Evolutionary conservation across 2,113 vertebrate species (phyloP).

Genomic region (crab-eating macaque (Macaca fascicularis)): DNA sequence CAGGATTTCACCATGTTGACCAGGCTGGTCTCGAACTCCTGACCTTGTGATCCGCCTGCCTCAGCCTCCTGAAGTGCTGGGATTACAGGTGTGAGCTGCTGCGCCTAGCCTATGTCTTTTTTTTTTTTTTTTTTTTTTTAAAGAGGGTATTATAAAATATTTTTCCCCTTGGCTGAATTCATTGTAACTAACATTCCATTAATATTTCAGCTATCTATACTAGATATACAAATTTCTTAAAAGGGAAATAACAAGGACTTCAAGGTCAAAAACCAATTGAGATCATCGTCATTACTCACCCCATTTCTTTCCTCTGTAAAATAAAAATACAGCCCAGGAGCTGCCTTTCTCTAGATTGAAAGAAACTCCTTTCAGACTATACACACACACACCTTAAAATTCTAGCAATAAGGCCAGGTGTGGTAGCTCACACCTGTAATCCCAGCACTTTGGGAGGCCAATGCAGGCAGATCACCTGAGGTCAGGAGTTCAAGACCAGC

Average conservation of each 20-base stretch:
- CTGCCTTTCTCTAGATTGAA: neutral
- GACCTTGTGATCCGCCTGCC: too few species aligned
- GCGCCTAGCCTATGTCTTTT: too few species aligned
- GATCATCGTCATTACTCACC: neutral
- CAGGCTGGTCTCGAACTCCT: too few species aligned
- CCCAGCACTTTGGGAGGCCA: neutral
- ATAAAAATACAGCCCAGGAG: neutral
- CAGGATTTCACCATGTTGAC: too few species aligned
- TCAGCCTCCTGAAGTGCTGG: neutral
- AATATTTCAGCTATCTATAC: neutral
- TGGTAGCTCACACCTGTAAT: neutral
- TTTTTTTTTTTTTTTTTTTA: too few species aligned
- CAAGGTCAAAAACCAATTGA: constrained; percentile 10
- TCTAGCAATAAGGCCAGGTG: neutral
- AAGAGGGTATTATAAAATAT: too few species aligned
- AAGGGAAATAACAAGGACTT: constrained; percentile 34
- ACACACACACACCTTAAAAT: neutral
- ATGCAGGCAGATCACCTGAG: neutral
- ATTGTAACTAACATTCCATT: neutral
- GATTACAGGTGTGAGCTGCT: too few species aligned
- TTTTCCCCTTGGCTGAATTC: neutral
- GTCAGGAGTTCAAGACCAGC: neutral
- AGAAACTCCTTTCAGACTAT: neutral
- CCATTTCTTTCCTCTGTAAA: neutral
- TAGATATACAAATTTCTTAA: neutral